Percentiles rank a stretch among this genome's conserved stretches.
phyloP scores from a whole-genome alignment of 2,113 vertebrate species.

The Petroica traversi region DNA sequence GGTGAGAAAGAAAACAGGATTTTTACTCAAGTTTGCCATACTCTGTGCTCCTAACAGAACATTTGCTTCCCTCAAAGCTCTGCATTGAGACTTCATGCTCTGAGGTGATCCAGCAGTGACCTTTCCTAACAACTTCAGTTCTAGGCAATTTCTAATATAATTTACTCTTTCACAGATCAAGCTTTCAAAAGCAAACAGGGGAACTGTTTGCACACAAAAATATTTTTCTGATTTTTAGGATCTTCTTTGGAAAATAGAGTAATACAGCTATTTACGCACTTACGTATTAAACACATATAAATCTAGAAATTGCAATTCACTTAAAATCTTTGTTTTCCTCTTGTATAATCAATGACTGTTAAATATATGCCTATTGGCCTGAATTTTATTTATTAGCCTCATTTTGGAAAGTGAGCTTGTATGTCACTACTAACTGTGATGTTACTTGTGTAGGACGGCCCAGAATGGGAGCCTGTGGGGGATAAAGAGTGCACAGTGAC shows the following conservation, averaged over 20 bases:
- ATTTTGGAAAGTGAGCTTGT: background rate
- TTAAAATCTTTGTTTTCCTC: background rate
- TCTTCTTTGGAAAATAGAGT: background rate
- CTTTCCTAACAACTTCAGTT: background rate
- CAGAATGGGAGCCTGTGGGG: fast-evolving
- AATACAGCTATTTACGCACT: background rate
- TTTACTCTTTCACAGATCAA: background rate
- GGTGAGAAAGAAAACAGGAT: background rate
- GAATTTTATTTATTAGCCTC: background rate
- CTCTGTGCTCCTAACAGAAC: background rate
- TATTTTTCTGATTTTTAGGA: background rate
- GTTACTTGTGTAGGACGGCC: background rate
- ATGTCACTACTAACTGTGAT: background rate
- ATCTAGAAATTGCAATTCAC: background rate
- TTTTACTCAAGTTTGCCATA: background rate
- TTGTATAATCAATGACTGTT: background rate
- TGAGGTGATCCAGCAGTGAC: background rate
- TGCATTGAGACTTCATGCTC: fast-evolving
- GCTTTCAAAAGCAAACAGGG: background rate
- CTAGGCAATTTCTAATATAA: background rate
- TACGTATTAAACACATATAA: background rate
- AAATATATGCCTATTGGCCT: background rate
- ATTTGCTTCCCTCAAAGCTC: background rate
- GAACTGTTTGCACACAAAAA: background rate
- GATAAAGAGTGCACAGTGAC: background rate